Base-by-base conservation (phyloP, 2,797 vertebrate genomes). In the Artibeus lituratus region DNA sequence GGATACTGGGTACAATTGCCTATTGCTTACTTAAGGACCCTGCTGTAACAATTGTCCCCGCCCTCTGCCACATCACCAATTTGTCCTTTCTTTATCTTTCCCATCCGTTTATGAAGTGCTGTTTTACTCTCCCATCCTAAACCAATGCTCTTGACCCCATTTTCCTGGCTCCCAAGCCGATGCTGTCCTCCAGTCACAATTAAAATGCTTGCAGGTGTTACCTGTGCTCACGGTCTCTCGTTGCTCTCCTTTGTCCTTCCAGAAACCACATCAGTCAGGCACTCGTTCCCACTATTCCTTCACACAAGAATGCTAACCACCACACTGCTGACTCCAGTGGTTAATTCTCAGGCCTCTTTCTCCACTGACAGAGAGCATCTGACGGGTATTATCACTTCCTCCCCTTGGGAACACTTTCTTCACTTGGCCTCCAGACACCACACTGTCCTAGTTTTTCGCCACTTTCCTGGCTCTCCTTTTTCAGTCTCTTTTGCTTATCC, bases 221-320 rank as follows among this genome's bases (percentile, higher is more conserved):
- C 57, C 49, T 85, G 29, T 16, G 10, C 29, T 81, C 24, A 18
- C 26, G 7, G 21, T 39, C n/a, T 88, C 22, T 26, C 35, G 51
- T 57, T 78, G 70, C 74, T 77, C 67, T 24, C n/a, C 65, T 49
- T 12, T 86, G 77, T 86, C 51, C 73, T 87, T 91, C 91, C n/a
- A 24, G 29, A 76, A 80, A n/a, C 32, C 73, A 32, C 37, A 86
- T 39, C 39, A 72, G 70, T 32, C 29, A n/a, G 42, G 72, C 70
- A 59, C 70, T 42, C 32, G 47, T 21, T 78, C 35, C 29, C 4
- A 51, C 10, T 22, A 59, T 21, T 3, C n/a, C 42, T 47, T 42
- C 70, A 59, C 77, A 67, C 57, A 80, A 47, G 39, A 69, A 32
- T 49, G 26, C 26, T 39, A 62, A 57, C 15, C 18, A 35, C 14